Conservation (phyloP, 2,113 vertebrate genomes). For the Coturnix japonica region DNA sequence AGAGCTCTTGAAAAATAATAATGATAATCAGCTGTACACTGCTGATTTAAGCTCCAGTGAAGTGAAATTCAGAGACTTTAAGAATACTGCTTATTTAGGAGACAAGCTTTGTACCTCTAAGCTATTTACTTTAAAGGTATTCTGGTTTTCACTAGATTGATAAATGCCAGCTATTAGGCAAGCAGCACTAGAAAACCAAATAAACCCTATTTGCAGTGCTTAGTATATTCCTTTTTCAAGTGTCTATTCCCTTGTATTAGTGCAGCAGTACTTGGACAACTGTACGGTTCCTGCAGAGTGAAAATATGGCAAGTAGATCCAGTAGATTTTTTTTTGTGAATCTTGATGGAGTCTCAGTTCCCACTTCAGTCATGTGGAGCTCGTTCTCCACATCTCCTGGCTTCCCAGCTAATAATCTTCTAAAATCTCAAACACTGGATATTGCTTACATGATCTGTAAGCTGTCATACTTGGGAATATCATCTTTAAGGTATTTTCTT, state of each 20-base stretch:
- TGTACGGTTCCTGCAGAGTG: background rate
- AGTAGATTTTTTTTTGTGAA: background rate
- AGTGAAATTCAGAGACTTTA: background rate
- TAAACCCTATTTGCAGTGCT: background rate
- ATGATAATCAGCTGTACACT: background rate
- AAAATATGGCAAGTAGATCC: background rate
- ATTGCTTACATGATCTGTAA: background rate
- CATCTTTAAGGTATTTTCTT: too few relatives aligned
- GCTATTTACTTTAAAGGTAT: background rate
- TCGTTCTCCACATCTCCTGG: background rate
- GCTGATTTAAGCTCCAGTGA: background rate
- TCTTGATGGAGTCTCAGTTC: background rate
- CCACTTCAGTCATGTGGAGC: background rate
- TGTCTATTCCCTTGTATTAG: background rate
- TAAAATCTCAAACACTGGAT: background rate
- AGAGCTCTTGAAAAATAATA: background rate
- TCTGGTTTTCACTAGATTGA: background rate
- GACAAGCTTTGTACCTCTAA: background rate
- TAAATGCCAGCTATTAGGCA: background rate
- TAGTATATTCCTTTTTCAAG: background rate
- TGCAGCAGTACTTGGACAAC: background rate
- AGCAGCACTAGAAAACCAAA: background rate
- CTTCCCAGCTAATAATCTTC: background rate
- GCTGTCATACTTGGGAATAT: background rate
- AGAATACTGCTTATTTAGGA: background rate